Evolutionary conservation across 2,113 vertebrate genomes (phyloP).

Genomic region (Zeus faber): DNA sequence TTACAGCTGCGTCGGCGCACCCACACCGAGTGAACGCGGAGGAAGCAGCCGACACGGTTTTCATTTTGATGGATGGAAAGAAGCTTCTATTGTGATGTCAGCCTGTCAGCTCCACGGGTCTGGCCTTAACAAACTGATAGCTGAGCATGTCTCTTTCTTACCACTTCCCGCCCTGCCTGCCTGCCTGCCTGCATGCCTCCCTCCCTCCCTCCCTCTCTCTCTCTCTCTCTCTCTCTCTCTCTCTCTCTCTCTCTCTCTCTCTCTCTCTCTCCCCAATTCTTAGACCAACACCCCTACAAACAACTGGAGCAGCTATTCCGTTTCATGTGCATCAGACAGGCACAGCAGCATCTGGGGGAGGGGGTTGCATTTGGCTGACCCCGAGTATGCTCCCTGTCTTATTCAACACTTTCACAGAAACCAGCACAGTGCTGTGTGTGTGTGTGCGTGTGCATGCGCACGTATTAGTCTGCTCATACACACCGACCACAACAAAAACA

Average conservation of each 20-base stretch:
- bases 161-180: conserved; percentile 12
- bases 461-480: conserved; percentile 56
- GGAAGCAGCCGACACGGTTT: conserved; percentile 13
- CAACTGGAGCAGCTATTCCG: conserved; percentile 51
- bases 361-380: conserved; percentile 41
- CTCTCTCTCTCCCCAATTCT: conserved; percentile 4
- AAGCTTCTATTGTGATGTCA: conserved; percentile 3
- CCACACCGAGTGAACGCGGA: background rate
- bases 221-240: conserved; percentile 34
- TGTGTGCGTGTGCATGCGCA: conserved; percentile 25
- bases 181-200: no score
- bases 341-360: conserved; percentile 41
- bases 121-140: background rate
- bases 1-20: background rate
- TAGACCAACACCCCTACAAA: conserved; percentile 35
- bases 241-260: conserved; percentile 22
- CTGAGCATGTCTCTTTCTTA: conserved; percentile 5
- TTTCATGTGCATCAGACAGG: conserved; percentile 60
- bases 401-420: conserved; percentile 32
- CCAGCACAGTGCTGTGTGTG: conserved; percentile 29
- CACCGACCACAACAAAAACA: conserved; percentile 49
- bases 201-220: conserved; percentile 19
- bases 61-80: conserved; percentile 10
- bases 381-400: conserved; percentile 33
- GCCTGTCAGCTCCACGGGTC: conserved; percentile 1